phyloP scores from a whole-genome alignment of 2,113 vertebrate genomes.

The Chloropsis hardwickii region DNA sequence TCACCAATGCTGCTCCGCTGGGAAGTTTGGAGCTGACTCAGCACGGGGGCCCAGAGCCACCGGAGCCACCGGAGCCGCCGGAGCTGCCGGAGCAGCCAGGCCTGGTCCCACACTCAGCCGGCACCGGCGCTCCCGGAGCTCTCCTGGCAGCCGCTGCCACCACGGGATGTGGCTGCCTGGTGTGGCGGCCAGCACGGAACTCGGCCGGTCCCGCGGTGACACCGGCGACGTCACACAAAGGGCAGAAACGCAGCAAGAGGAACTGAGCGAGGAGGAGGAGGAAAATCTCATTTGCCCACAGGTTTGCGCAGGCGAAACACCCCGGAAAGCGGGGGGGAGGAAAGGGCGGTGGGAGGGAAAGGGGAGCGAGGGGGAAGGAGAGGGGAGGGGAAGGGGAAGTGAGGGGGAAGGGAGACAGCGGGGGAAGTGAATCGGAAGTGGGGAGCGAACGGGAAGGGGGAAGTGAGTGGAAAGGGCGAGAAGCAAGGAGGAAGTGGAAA shows the following conservation, averaged over 20 bases:
- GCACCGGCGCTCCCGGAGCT: background rate
- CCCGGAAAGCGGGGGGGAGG: background rate
- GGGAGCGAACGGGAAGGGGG: background rate
- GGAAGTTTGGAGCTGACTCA: slow-evolving; percentile 49
- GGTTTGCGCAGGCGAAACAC: background rate
- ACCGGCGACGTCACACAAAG: slow-evolving; percentile 40
- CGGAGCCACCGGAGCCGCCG: background rate
- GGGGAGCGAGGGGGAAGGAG: background rate
- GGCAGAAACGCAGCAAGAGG: slow-evolving; percentile 29
- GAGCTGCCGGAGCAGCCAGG: background rate
- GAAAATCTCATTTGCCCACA: slow-evolving; percentile 28
- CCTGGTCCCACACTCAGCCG: accelerated
- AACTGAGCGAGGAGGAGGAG: background rate
- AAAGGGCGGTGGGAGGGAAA: background rate
- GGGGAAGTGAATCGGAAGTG: background rate
- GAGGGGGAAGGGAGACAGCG: background rate
- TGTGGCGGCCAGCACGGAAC: accelerated
- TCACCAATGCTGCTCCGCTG: background rate
- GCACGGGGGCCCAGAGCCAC: background rate
- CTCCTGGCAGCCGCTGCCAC: accelerated
- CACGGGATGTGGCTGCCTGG: background rate
- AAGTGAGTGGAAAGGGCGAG: background rate
- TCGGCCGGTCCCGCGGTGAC: background rate
- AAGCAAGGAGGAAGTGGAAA: background rate
- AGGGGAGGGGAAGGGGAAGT: background rate